Conservation (phyloP, 2,888 invertebrate species). For the Mellilla xanthometata region DNA sequence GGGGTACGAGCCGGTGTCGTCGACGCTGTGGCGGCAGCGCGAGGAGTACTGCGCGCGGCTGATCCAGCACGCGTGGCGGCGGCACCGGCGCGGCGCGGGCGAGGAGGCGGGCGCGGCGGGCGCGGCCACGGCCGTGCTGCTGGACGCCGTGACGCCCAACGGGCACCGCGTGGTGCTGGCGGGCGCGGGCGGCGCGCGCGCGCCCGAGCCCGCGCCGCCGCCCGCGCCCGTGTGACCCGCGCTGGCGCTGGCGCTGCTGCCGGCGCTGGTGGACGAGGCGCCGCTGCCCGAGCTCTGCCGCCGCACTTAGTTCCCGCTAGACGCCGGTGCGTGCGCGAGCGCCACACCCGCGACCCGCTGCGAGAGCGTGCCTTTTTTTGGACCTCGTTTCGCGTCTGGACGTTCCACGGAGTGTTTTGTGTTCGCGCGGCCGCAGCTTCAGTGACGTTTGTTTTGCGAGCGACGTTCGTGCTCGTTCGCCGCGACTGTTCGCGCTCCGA, state of each 20-base stretch:
- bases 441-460: slow-evolving; percentile 77
- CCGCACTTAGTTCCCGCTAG: slow-evolving; percentile 62
- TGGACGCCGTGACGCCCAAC: slow-evolving; percentile 91
- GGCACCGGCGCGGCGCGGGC: slow-evolving; percentile 87
- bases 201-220: slow-evolving; percentile 91
- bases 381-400: slow-evolving; percentile 63
- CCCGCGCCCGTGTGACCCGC: slow-evolving; percentile 85
- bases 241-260: slow-evolving; percentile 80
- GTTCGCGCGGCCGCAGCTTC: slow-evolving; percentile 77
- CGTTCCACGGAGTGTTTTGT: slow-evolving; percentile 71
- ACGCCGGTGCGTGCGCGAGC: slow-evolving; percentile 53
- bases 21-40: slow-evolving; percentile 96
- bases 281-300: slow-evolving; percentile 77
- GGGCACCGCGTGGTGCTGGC: slow-evolving; percentile 96
- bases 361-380: slow-evolving; percentile 46
- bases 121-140: slow-evolving; percentile 93
- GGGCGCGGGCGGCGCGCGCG: slow-evolving; percentile 93
- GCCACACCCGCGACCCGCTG: slow-evolving; percentile 39
- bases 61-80: slow-evolving; percentile 97
- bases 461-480: slow-evolving; percentile 64
- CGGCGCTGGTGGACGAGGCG: slow-evolving; percentile 75
- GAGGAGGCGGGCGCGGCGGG: slow-evolving; percentile 86
- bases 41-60: slow-evolving; percentile 98
- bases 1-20: slow-evolving; percentile 96
- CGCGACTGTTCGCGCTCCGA: slow-evolving; percentile 58